A percentile compares a stretch with the other conserved stretches of the same genome.
Conservation (phyloP, 1,140 invertebrate species). For the Tetramorium simillimum region DNA sequence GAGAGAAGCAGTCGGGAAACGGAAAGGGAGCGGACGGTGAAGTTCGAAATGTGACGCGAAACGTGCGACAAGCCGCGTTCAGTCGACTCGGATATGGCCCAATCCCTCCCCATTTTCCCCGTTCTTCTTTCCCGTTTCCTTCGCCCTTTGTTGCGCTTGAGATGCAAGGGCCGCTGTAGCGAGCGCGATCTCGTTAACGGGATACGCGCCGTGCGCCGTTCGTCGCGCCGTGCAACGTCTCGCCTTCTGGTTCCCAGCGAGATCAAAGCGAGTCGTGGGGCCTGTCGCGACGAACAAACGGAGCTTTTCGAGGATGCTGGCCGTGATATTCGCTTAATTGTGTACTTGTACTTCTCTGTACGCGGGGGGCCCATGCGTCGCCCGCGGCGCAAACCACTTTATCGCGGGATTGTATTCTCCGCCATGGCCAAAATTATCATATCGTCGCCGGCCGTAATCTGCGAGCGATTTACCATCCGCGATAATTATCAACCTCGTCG, state of each 20-base stretch:
- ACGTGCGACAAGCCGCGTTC: constrained; percentile 73
- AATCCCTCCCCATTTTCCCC: constrained; percentile 26
- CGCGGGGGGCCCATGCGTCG: background rate
- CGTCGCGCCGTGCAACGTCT: constrained; percentile 32
- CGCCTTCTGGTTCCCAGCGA: constrained; percentile 39
- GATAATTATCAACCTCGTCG: background rate
- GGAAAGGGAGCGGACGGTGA: background rate
- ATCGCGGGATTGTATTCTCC: constrained; percentile 18
- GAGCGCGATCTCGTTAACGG: constrained; percentile 58
- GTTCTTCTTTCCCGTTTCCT: background rate
- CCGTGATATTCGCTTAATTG: constrained; percentile 54
- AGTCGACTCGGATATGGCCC: constrained; percentile 23
- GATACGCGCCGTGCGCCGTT: constrained; percentile 33
- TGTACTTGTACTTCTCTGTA: constrained; percentile 40
- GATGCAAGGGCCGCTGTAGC: constrained; percentile 37
- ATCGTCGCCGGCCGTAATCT: background rate
- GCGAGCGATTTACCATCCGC: background rate
- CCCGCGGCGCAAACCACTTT: constrained; percentile 45
- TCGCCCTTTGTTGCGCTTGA: constrained; percentile 44
- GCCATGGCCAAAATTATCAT: background rate
- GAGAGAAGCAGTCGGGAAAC: background rate
- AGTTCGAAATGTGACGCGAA: constrained; percentile 62
- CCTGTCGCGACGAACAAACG: constrained; percentile 44
- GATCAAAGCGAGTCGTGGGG: constrained; percentile 38
- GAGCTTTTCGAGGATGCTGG: constrained; percentile 42